These are phyloP conservation scores for Neodiprion pinetum DNA, from an alignment of 1,140 invertebrate species.

Conservation along the genomic window DNA sequence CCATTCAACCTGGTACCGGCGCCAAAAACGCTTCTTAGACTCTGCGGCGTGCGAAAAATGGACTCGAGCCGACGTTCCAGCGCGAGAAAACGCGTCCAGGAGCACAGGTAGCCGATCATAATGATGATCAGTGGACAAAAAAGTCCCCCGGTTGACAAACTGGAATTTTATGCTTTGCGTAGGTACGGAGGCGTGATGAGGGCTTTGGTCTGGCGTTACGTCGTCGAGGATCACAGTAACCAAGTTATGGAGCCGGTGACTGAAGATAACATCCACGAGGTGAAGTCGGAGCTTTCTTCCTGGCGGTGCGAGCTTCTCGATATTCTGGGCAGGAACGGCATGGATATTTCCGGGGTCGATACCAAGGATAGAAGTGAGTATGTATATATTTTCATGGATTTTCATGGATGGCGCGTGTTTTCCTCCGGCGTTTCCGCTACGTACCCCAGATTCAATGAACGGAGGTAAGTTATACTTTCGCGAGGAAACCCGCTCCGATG, in stretches of 20 bases:
- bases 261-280: conserved; percentile 91
- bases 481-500: neutral
- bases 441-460: neutral
- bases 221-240: conserved; percentile 79
- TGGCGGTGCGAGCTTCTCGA: conserved; percentile 86
- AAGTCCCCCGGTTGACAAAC: no score
- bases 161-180: conserved; percentile 65
- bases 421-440: no score
- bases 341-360: conserved; percentile 76
- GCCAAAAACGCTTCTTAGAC: conserved; percentile 71
- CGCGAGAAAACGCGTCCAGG: conserved; percentile 58
- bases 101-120: conserved; percentile 47
- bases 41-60: conserved; percentile 72
- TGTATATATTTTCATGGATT: conserved; percentile 7
- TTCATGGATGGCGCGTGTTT: neutral
- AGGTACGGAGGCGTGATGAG: conserved; percentile 82
- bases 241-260: conserved; percentile 80
- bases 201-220: conserved; percentile 84
- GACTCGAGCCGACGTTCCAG: conserved; percentile 67
- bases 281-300: conserved; percentile 86
- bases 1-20: conserved; percentile 87
- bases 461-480: no score
- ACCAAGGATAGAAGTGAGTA: conserved; percentile 72
- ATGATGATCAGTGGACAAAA: no score
- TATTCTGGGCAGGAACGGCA: conserved; percentile 79